phyloP scores from a whole-genome alignment of 2,113 vertebrate species.

The Lates calcarifer region DNA sequence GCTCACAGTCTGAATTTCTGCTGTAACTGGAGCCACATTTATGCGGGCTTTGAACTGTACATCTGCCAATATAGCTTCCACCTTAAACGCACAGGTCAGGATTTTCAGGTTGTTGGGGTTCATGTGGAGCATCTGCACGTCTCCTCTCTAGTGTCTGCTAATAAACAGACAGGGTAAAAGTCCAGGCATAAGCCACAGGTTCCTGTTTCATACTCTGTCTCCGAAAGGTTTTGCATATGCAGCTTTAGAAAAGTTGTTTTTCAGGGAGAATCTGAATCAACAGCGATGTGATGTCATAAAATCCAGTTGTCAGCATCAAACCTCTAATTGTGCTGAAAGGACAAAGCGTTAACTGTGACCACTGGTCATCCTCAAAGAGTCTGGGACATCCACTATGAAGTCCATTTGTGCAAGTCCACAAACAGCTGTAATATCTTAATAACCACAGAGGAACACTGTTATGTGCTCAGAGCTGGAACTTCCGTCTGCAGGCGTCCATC shows the following conservation, averaged over 20 bases:
- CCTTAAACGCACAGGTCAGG: background rate
- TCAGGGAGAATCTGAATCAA: background rate
- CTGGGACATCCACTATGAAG: background rate
- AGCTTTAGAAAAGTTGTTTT: background rate
- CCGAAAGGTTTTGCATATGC: background rate
- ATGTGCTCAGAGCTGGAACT: conserved; percentile 91
- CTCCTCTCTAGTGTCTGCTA: background rate
- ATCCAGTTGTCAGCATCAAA: background rate
- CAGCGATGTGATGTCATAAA: background rate
- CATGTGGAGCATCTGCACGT: background rate
- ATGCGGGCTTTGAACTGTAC: background rate
- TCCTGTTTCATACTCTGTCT: background rate
- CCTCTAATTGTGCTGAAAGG: background rate
- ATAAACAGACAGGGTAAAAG: background rate
- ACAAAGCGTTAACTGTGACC: background rate
- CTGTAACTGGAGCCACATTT: background rate
- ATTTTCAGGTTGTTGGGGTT: background rate
- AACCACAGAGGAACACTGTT: background rate
- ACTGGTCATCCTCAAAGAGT: background rate
- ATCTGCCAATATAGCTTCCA: background rate
- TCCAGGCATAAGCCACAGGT: background rate
- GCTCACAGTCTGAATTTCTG: background rate
- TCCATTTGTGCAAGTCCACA: conserved; percentile 36
- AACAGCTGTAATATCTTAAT: conserved; percentile 8
- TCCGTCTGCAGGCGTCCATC: conserved; percentile 96